phyloP scores from a whole-genome alignment of 2,113 vertebrate species.

The Cynoglossus semilaevis region DNA sequence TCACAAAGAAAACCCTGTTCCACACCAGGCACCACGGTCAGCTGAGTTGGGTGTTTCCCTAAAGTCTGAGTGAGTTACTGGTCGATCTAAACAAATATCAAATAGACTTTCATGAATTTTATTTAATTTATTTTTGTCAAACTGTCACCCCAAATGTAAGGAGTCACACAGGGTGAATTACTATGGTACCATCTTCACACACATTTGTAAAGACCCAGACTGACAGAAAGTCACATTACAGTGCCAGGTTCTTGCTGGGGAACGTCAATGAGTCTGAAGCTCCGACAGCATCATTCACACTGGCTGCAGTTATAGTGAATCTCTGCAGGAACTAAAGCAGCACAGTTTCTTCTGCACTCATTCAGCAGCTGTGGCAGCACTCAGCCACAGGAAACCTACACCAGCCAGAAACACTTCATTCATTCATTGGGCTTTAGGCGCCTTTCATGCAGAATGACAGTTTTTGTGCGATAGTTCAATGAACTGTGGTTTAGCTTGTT shows the following conservation, averaged over 20 bases:
- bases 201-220: slow-evolving; percentile 31
- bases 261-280: slow-evolving; percentile 55
- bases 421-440: slow-evolving; percentile 33
- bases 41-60: too few relatives aligned
- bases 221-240: slow-evolving; percentile 18
- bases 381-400: slow-evolving; percentile 45
- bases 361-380: slow-evolving; percentile 48
- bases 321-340: slow-evolving; percentile 25
- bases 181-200: slow-evolving; percentile 45
- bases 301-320: slow-evolving; percentile 33
- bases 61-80: too few relatives aligned
- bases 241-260: slow-evolving; percentile 29
- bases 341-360: slow-evolving; percentile 42
- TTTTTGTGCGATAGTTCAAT: background rate
- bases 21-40: too few relatives aligned
- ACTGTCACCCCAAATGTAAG: slow-evolving; percentile 12
- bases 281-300: slow-evolving; percentile 21
- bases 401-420: slow-evolving; percentile 31
- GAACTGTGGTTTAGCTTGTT: background rate
- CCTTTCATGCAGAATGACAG: slow-evolving; percentile 13
- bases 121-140: slow-evolving; percentile 44
- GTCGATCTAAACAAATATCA: too few relatives aligned
- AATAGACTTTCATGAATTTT: too few relatives aligned
- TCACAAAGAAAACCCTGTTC: too few relatives aligned
- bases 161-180: slow-evolving; percentile 22